Conservation (phyloP, 2,888 invertebrate species). For the Ormyrus pomaceus region DNA sequence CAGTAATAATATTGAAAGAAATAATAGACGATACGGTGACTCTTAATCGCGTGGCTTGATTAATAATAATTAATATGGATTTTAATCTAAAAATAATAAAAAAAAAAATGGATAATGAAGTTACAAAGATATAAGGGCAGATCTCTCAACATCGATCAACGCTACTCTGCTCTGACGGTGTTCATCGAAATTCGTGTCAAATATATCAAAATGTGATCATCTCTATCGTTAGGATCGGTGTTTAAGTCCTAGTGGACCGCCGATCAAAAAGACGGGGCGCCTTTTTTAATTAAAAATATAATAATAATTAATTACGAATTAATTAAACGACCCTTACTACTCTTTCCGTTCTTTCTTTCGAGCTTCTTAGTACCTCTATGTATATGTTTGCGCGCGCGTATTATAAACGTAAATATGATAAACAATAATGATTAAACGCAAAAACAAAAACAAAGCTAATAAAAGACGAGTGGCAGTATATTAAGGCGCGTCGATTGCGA, state of each 20-base stretch:
- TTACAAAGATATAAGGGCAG: constrained; percentile 52
- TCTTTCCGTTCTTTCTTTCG: constrained; percentile 59
- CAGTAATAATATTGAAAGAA: constrained; percentile 51
- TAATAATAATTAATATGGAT: constrained; percentile 16
- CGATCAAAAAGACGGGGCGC: constrained; percentile 53
- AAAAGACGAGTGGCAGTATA: constrained; percentile 22
- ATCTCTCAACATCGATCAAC: constrained; percentile 55
- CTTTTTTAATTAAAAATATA: constrained; percentile 54
- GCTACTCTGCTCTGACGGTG: constrained; percentile 58
- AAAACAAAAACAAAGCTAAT: constrained; percentile 51
- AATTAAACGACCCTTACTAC: constrained; percentile 56
- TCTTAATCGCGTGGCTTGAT: constrained; percentile 50
- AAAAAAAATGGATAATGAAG: constrained; percentile 18
- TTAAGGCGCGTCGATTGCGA: constrained; percentile 43
- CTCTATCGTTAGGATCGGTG: constrained; percentile 55
- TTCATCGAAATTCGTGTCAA: constrained; percentile 61
- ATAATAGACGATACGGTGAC: constrained; percentile 46
- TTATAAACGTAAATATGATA: constrained; percentile 46
- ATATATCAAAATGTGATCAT: constrained; percentile 60
- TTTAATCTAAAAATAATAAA: constrained; percentile 20
- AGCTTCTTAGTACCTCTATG: constrained; percentile 59
- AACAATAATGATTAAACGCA: constrained; percentile 31
- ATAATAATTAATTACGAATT: constrained; percentile 50
- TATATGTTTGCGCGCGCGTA: constrained; percentile 55
- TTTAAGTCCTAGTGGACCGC: constrained; percentile 39